A percentile compares a stretch with the other conserved stretches of the same genome.
These are phyloP conservation scores for Diphyllodes magnificus DNA, from an alignment of 2,113 vertebrate species.

Conservation along the genomic window DNA sequence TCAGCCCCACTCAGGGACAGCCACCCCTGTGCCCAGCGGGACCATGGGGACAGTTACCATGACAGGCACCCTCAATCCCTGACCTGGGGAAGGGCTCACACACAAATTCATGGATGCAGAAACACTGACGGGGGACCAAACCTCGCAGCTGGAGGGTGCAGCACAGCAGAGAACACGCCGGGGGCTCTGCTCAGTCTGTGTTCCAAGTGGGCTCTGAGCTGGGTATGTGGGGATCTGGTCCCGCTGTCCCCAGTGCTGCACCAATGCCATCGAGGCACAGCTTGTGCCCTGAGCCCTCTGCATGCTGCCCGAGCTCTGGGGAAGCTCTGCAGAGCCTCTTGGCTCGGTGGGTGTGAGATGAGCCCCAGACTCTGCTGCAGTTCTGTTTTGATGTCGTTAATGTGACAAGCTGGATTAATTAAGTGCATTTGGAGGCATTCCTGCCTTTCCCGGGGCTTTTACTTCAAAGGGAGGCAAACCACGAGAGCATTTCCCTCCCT, in stretches of 20 bases:
- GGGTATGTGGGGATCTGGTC: accelerated
- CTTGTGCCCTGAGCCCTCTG: accelerated
- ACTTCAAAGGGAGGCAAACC: slow-evolving; percentile 10
- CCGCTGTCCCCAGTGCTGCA: accelerated
- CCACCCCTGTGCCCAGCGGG: accelerated
- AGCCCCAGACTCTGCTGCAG: not conserved
- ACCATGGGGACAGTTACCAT: accelerated
- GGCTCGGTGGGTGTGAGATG: not conserved
- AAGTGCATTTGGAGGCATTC: not conserved
- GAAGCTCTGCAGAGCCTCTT: not conserved
- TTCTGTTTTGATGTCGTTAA: not conserved
- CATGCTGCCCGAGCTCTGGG: not conserved
- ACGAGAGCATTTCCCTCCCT: not conserved
- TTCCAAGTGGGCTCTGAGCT: not conserved
- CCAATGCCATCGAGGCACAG: accelerated
- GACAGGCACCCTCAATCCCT: accelerated
- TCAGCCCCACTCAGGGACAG: not conserved
- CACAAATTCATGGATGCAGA: not conserved
- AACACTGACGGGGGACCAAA: not conserved
- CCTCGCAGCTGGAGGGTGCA: not conserved
- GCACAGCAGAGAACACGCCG: not conserved
- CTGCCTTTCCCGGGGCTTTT: not conserved
- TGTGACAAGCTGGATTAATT: slow-evolving; percentile 29
- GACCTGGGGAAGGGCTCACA: not conserved
- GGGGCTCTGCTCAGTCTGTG: accelerated